phyloP scores from a whole-genome alignment of 2,113 vertebrate species.

The Calidris pygmaea region DNA sequence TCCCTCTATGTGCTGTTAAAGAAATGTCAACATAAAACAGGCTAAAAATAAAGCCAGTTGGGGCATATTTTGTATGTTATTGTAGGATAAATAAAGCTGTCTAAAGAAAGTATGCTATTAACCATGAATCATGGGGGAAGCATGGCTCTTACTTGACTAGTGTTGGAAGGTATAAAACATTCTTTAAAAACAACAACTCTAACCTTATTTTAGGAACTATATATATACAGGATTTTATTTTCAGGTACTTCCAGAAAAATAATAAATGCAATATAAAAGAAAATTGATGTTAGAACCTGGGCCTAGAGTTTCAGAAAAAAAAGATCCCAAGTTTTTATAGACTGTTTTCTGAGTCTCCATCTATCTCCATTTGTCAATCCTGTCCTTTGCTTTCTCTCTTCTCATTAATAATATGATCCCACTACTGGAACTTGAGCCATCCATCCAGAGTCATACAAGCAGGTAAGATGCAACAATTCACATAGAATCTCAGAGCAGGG shows the following conservation, averaged over 20 bases:
- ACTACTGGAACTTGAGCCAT: neutral
- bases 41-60: slow-evolving; percentile 57
- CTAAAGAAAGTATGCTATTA: slow-evolving; percentile 51
- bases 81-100: slow-evolving; percentile 63
- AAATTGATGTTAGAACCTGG: neutral
- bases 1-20: slow-evolving; percentile 22
- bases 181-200: slow-evolving; percentile 26
- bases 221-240: slow-evolving; percentile 19
- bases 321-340: neutral
- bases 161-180: slow-evolving; percentile 35
- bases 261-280: slow-evolving; percentile 12
- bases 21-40: slow-evolving; percentile 45
- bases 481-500: neutral
- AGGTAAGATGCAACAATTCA: neutral
- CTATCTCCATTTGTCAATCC: neutral
- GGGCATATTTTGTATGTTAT: slow-evolving; percentile 54
- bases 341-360: neutral
- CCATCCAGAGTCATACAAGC: neutral
- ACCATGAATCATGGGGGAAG: slow-evolving; percentile 50
- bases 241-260: slow-evolving; percentile 9
- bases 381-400: neutral
- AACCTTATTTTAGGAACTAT: neutral
- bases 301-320: neutral
- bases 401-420: neutral
- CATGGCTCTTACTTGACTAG: slow-evolving; percentile 2